Evolutionary conservation across 2,797 vertebrate genomes (phyloP).

Genomic region (Ctenopoma multispine): DNA sequence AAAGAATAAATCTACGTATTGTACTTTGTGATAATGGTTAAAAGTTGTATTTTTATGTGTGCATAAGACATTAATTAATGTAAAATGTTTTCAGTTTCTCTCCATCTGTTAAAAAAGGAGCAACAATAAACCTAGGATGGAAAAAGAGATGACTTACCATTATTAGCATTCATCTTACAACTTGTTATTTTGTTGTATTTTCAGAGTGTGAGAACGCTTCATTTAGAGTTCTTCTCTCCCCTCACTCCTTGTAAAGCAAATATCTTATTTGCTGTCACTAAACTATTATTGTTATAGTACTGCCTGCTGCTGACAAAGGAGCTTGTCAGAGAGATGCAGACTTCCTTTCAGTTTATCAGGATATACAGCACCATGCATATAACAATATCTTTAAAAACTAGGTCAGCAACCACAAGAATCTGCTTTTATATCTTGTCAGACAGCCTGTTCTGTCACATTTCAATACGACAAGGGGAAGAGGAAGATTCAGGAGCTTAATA

Average conservation of each 20-base stretch:
- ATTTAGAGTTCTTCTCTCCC: background rate
- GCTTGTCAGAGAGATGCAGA: constrained; percentile 66
- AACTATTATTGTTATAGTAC: constrained; percentile 18
- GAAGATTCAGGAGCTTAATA: background rate
- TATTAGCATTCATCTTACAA: constrained; percentile 48
- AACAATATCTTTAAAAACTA: background rate
- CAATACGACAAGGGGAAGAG: background rate
- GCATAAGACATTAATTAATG: background rate
- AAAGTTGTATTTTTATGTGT: background rate
- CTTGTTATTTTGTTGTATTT: background rate
- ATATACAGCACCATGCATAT: constrained; percentile 5
- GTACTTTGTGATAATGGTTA: background rate
- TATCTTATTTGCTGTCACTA: constrained; percentile 11
- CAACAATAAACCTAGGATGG: background rate
- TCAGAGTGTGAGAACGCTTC: constrained; percentile 2
- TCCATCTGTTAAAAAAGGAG: background rate
- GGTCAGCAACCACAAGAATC: background rate
- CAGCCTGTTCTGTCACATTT: constrained; percentile 5
- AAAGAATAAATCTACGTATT: background rate
- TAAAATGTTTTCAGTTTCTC: background rate
- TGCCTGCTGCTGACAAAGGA: constrained; percentile 33
- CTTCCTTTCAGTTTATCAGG: constrained; percentile 76
- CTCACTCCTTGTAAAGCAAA: constrained; percentile 31
- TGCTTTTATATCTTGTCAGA: background rate
- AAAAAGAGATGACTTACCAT: constrained; percentile 59